Evolutionary conservation across 1,140 invertebrate species (phyloP).

Genomic region (Drosophila triauraria): DNA sequence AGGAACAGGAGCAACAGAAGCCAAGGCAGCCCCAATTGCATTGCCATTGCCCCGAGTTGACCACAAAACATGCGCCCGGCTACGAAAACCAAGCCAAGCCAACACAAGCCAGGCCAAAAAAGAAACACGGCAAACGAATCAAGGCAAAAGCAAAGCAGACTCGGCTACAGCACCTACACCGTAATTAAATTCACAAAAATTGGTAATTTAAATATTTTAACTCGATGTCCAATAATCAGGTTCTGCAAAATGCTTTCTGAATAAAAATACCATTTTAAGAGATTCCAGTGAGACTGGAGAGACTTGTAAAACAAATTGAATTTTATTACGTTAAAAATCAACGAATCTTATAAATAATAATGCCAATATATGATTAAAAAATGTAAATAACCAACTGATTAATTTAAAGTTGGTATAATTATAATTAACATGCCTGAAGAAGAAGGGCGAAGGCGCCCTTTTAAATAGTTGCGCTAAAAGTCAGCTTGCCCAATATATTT

Average conservation of each 20-base stretch:
- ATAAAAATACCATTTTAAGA: neutral
- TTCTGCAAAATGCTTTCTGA: neutral
- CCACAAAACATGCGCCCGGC: conserved; percentile 75
- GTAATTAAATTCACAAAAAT: neutral
- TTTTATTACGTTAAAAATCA: too few species aligned
- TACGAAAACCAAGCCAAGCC: conserved; percentile 36
- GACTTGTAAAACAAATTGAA: neutral
- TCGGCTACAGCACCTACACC: conserved; percentile 15
- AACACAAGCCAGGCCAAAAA: conserved; percentile 34
- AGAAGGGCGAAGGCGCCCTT: too few species aligned
- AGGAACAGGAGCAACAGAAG: conserved; percentile 29
- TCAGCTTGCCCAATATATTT: too few species aligned
- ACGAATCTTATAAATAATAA: too few species aligned
- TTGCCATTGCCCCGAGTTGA: conserved; percentile 73
- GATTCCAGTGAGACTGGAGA: too few species aligned
- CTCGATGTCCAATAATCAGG: neutral
- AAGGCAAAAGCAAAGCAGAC: conserved; percentile 24
- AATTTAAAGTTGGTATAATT: too few species aligned
- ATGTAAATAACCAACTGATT: too few species aligned
- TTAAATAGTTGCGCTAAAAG: too few species aligned
- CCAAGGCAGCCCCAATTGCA: conserved; percentile 67
- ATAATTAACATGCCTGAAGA: too few species aligned
- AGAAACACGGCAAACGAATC: conserved; percentile 33
- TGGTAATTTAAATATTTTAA: neutral
- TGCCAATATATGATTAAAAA: too few species aligned